Base-by-base conservation (phyloP, 2,797 vertebrate genomes). In the Parambassis ranga region DNA sequence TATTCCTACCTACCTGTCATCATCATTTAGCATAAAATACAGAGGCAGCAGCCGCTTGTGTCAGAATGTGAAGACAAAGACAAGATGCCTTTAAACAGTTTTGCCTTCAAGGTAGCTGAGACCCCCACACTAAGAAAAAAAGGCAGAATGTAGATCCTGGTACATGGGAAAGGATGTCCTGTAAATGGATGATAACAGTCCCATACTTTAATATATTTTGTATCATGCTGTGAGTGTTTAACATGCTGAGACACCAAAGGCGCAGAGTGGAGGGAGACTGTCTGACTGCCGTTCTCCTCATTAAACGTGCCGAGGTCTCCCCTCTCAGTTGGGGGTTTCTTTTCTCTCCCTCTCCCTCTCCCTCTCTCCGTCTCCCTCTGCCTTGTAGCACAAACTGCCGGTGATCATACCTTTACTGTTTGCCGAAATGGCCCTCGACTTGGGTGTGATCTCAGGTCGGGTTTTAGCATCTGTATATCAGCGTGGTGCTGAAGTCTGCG, bases 181-280 rank as follows among this genome's bases (percentile, higher is more conserved):
- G 79, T 77, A 92, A 93, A 94, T 91, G 89, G 92, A 94, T 93
- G 90, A 92, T 92, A 93, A 91, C 89, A 66, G 65, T 91, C 88
- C 83, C 87, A 82, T 14, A 89, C 91, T 92, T 84, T 90, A 92
- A 90, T 92, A 94, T 77, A 91, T 93, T 92, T 85, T 85, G 84
- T 90, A 84, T 90, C 94, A 90, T 39, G 93, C 94, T 95, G 94
- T 92, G 94, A 92, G 86, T 87, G 92, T 94, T 94, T 92, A 95
- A 94, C 90, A 94, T 93, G 91, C 92, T 92, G 92, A 93, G 92
- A 86, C 90, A 93, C 90, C 79, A 88, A 91, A 94, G 92, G 90
- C 85, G 59, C 65, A 86, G 86, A 79, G 81, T 82, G 72, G 80
- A 70, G 91, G 85, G 90, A 92, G 90, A 83, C 84, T 90, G 90